These are phyloP conservation scores for Melanostigma gelatinosum DNA, from an alignment of 2,113 vertebrate genomes.

Conservation along the genomic window DNA sequence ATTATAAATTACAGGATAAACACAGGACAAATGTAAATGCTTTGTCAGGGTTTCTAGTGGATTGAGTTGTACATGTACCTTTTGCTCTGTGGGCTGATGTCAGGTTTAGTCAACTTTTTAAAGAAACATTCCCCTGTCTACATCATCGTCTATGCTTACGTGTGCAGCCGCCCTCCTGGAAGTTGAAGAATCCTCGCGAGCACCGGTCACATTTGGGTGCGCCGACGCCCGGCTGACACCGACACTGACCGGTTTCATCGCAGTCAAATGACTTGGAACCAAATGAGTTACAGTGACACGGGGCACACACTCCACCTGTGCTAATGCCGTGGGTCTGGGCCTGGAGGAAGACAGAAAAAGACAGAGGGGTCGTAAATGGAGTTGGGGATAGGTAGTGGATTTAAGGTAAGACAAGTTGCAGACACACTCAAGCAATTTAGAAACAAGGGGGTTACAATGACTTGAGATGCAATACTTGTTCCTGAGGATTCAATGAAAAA, in stretches of 20 bases:
- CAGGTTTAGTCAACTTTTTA: neutral
- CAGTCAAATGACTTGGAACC: constrained; percentile 98
- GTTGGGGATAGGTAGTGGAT: neutral
- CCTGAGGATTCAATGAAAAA: constrained; percentile 14
- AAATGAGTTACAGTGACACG: constrained; percentile 97
- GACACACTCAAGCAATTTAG: neutral
- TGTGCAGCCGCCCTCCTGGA: constrained; percentile 97
- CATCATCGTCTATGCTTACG: constrained; percentile 78
- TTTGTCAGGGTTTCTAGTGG: neutral
- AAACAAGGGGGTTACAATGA: neutral
- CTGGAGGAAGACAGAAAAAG: constrained; percentile 77
- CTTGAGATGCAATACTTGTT: neutral
- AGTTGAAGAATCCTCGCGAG: constrained; percentile 90
- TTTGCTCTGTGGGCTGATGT: neutral
- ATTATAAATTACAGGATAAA: neutral
- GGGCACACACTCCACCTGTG: constrained; percentile 85
- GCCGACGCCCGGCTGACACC: constrained; percentile 93
- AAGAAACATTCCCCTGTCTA: neutral
- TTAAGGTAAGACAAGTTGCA: neutral
- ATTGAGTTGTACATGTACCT: neutral
- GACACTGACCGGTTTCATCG: constrained; percentile 90
- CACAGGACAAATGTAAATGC: neutral
- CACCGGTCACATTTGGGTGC: constrained; percentile 95
- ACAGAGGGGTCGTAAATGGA: neutral
- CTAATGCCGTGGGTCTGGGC: constrained; percentile 87